A percentile compares a stretch with the other conserved stretches of the same genome.
These are phyloP conservation scores for Mohoua ochrocephala DNA, from an alignment of 2,113 vertebrate genomes.

Conservation along the genomic window DNA sequence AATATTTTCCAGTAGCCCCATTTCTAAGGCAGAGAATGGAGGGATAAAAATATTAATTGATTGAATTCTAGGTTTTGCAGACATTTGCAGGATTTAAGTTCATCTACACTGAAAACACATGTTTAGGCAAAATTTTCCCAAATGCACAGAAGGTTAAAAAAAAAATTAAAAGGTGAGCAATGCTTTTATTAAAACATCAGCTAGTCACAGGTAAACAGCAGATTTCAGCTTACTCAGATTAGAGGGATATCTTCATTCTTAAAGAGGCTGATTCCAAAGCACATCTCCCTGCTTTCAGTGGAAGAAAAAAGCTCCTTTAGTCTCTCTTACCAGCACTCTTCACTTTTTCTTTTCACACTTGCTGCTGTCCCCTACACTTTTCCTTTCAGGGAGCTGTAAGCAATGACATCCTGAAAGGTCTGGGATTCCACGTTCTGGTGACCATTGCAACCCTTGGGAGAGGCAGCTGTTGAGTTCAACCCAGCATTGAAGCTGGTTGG, in stretches of 20 bases:
- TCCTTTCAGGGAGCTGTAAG: not conserved
- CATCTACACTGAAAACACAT: not conserved
- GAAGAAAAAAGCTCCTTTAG: not conserved
- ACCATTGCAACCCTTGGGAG: not conserved
- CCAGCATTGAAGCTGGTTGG: not conserved
- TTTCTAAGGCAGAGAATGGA: not conserved
- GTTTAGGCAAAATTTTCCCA: not conserved
- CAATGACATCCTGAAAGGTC: not conserved
- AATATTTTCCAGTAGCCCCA: not conserved
- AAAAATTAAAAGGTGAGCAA: not conserved
- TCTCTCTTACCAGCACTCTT: not conserved
- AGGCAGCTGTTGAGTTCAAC: not conserved
- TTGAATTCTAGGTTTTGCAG: not conserved
- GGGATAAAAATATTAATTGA: not conserved
- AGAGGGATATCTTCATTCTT: not conserved
- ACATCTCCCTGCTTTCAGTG: not conserved
- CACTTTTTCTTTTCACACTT: not conserved
- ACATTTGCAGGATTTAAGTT: not conserved
- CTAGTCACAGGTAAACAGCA: not conserved
- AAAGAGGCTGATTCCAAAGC: not conserved
- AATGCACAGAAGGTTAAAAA: not conserved
- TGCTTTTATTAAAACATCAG: not conserved
- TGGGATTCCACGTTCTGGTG: not conserved
- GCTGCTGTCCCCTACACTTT: not conserved
- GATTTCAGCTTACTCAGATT: not conserved